phyloP scores from a whole-genome alignment of 2,888 invertebrate species.

The Mongoloraphidia duomilia region DNA sequence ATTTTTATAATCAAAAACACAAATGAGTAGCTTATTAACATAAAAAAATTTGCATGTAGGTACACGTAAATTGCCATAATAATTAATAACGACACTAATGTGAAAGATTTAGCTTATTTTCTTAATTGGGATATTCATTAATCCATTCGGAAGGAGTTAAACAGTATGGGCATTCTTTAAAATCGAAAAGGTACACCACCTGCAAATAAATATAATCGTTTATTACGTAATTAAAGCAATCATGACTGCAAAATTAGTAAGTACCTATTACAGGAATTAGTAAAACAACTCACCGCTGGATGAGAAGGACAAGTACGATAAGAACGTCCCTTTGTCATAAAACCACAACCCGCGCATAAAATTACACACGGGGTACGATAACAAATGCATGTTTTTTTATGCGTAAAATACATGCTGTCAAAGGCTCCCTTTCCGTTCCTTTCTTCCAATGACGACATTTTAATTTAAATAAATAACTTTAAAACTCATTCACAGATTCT shows the following conservation, averaged over 20 bases:
- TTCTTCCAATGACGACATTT: too few species aligned
- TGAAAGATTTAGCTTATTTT: too few species aligned
- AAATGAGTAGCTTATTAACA: too few species aligned
- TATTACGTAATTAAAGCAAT: neutral
- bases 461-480: neutral
- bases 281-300: neutral
- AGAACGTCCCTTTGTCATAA: neutral
- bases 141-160: neutral
- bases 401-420: neutral
- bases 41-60: too few species aligned
- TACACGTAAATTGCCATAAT: too few species aligned
- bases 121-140: neutral
- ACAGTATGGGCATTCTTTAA: neutral
- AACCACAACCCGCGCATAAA: neutral
- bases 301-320: neutral
- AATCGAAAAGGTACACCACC: neutral
- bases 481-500: neutral
- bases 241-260: neutral
- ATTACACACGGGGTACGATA: neutral
- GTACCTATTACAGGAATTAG: too few species aligned
- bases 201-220: neutral
- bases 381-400: neutral
- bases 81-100: too few species aligned
- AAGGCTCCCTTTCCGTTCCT: neutral
- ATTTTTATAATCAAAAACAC: too few species aligned